These are phyloP conservation scores for Drosophila rubida DNA, from an alignment of 2,888 invertebrate species.

Conservation along the genomic window DNA sequence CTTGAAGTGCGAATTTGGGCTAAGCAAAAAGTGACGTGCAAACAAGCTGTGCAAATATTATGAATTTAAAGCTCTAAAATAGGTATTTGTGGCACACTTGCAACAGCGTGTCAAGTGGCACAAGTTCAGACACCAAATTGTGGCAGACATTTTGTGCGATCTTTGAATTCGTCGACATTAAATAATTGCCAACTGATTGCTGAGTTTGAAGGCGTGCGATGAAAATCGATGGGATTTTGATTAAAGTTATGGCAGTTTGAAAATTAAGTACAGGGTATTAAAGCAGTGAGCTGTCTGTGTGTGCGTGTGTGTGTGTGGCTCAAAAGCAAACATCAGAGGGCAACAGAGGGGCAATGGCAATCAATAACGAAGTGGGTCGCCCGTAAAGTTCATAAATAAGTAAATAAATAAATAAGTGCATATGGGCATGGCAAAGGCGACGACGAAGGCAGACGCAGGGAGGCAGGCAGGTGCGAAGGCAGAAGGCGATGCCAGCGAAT, in stretches of 20 bases:
- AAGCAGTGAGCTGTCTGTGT: neutral
- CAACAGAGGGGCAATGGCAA: conserved; percentile 34
- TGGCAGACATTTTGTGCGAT: too few relatives aligned
- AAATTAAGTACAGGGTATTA: conserved; percentile 10
- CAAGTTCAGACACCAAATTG: too few relatives aligned
- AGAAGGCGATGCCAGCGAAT: conserved; percentile 1
- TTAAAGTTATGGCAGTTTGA: conserved; percentile 1
- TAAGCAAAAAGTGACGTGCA: neutral
- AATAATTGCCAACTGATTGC: too few relatives aligned
- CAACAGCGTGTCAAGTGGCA: neutral
- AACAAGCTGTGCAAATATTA: neutral
- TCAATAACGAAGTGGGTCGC: conserved; percentile 62
- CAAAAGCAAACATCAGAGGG: conserved; percentile 23
- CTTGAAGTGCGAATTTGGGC: neutral
- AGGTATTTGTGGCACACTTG: too few relatives aligned
- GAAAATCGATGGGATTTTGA: conserved; percentile 1
- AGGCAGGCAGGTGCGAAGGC: too few relatives aligned
- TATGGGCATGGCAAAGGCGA: conserved; percentile 30
- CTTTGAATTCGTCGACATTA: too few relatives aligned
- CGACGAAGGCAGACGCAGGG: too few relatives aligned
- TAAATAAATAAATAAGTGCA: conserved; percentile 50
- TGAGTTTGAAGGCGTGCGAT: too few relatives aligned
- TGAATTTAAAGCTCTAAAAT: neutral
- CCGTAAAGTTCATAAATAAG: conserved; percentile 58
- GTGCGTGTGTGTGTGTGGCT: conserved; percentile 11